Evolutionary conservation across 2,797 vertebrate species (phyloP).

Genomic region (Fundulus diaphanus): DNA sequence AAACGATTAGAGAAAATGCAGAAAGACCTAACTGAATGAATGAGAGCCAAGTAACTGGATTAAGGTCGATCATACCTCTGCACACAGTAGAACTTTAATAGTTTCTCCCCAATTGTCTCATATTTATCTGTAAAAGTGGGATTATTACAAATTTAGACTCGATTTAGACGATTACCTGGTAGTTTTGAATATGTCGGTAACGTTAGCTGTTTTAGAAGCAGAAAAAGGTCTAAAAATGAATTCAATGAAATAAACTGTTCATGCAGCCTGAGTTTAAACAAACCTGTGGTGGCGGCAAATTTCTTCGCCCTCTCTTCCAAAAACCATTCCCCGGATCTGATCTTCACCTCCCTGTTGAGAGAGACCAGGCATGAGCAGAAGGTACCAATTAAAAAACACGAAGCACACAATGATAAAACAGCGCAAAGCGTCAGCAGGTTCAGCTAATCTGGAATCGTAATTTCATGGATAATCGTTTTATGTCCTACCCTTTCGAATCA

Average conservation of each 20-base stretch:
- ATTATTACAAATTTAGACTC: not conserved
- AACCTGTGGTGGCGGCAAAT: conserved; percentile 87
- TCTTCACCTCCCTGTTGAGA: conserved; percentile 86
- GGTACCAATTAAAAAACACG: not conserved
- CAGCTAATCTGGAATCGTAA: not conserved
- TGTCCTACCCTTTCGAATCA: too few species aligned
- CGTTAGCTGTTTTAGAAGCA: not conserved
- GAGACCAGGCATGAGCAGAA: not conserved
- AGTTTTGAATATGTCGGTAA: not conserved
- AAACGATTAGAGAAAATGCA: not conserved
- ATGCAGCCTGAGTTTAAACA: conserved; percentile 20
- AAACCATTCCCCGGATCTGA: conserved; percentile 94
- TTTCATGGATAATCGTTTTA: not conserved
- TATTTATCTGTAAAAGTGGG: conserved; percentile 78
- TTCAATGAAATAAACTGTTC: not conserved
- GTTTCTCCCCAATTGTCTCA: conserved; percentile 85
- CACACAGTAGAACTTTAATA: conserved; percentile 85
- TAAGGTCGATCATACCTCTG: conserved; percentile 79
- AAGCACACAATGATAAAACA: not conserved
- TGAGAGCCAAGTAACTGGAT: not conserved
- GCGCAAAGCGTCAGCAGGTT: not conserved
- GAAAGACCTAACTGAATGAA: not conserved
- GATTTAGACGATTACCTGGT: not conserved
- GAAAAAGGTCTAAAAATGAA: not conserved
- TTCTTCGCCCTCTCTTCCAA: conserved; percentile 89